phyloP scores from a whole-genome alignment of 64 coral and sea anemone genomes.

The Dendrophyllia cribrosa region DNA sequence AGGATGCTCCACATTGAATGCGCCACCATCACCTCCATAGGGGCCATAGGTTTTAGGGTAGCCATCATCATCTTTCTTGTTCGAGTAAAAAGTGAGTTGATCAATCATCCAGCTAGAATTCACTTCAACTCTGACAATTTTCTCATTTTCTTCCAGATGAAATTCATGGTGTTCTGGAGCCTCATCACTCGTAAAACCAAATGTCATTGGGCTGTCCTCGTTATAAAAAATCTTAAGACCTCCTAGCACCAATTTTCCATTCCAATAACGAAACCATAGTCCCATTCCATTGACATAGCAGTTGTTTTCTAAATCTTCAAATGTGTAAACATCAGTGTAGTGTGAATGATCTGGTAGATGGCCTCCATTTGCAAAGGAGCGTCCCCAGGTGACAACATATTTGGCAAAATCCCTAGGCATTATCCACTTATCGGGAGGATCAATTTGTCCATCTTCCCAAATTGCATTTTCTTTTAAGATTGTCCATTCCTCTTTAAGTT shows the following conservation, averaged over 20 bases:
- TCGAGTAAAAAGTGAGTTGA: constrained; percentile 75
- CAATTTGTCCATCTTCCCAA: neutral
- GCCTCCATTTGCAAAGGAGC: constrained; percentile 52
- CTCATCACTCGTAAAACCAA: constrained; percentile 42
- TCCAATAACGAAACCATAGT: constrained; percentile 89
- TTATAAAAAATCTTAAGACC: constrained; percentile 83
- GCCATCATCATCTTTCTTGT: constrained; percentile 61
- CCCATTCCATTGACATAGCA: constrained; percentile 84
- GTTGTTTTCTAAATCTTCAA: constrained; percentile 23
- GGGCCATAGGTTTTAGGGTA: constrained; percentile 64
- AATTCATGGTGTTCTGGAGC: constrained; percentile 68
- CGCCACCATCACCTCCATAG: constrained; percentile 76
- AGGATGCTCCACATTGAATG: constrained; percentile 21
- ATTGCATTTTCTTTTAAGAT: too few species aligned
- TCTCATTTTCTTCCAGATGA: constrained; percentile 71
- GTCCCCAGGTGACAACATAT: constrained; percentile 47
- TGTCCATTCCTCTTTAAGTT: neutral
- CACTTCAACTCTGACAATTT: constrained; percentile 76
- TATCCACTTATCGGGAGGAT: constrained; percentile 10
- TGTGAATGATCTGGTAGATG: constrained; percentile 26
- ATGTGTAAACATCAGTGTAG: constrained; percentile 43
- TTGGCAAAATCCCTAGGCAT: constrained; percentile 72
- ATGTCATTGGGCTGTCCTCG: constrained; percentile 44
- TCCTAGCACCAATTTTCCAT: constrained; percentile 81
- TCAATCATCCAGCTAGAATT: constrained; percentile 92